Percentiles rank a stretch among this genome's conserved stretches.
phyloP scores from a whole-genome alignment of 2,797 vertebrate species.

The Trachops cirrhosus region DNA sequence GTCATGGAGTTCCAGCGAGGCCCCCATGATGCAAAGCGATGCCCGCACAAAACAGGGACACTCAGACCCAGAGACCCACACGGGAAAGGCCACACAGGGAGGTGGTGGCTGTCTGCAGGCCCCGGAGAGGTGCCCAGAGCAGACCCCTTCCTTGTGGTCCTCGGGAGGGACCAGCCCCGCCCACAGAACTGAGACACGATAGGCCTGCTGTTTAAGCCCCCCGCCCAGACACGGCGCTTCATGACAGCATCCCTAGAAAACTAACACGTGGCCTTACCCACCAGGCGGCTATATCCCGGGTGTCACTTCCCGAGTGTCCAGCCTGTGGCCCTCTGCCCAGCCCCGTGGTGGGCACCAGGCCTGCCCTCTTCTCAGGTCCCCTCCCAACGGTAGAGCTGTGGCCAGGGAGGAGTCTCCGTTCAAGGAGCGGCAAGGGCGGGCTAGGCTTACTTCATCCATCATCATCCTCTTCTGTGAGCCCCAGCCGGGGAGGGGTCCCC shows the following conservation, averaged over 20 bases:
- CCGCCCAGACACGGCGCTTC: accelerated
- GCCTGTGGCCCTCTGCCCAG: not conserved
- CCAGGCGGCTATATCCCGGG: accelerated
- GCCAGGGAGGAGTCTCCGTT: not conserved
- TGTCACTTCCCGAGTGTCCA: not conserved
- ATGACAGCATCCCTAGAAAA: not conserved
- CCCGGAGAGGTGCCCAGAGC: not conserved
- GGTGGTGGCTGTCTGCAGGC: not conserved
- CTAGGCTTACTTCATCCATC: not conserved
- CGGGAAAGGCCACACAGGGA: not conserved
- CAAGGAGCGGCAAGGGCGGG: too few species aligned
- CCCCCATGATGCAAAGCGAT: not conserved
- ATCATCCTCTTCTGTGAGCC: not conserved
- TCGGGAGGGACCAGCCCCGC: accelerated
- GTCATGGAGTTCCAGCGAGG: not conserved
- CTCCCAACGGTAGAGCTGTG: not conserved
- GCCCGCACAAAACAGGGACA: not conserved
- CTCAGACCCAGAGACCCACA: accelerated
- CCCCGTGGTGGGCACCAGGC: not conserved
- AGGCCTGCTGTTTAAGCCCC: accelerated
- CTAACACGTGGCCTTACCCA: not conserved
- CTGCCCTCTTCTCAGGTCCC: not conserved
- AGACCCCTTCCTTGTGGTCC: not conserved
- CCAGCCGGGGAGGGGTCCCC: not conserved
- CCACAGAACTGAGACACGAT: accelerated